A percentile compares a stretch with the other conserved stretches of the same genome.
These are phyloP conservation scores for Neria commutata DNA, from an alignment of 2,888 invertebrate genomes.

Conservation along the genomic window DNA sequence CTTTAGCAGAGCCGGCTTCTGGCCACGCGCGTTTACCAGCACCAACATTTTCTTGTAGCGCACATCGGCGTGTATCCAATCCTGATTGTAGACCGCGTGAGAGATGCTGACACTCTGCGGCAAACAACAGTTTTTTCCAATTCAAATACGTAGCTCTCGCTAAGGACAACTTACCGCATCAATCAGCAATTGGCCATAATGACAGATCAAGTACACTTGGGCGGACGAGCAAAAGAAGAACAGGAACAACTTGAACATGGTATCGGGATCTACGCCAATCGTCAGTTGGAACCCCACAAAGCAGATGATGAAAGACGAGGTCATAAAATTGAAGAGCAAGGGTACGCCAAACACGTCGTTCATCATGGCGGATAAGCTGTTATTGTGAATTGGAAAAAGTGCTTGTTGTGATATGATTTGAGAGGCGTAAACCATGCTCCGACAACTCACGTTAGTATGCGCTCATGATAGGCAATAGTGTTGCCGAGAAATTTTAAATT, in stretches of 20 bases:
- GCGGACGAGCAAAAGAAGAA: constrained; percentile 45
- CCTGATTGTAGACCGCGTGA: constrained; percentile 44
- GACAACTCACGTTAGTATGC: constrained; percentile 31
- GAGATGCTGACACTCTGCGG: constrained; percentile 38
- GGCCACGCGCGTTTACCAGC: constrained; percentile 46
- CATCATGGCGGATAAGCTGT: constrained; percentile 39
- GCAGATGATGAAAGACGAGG: constrained; percentile 53
- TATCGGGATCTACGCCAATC: constrained; percentile 37
- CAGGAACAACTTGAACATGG: constrained; percentile 43
- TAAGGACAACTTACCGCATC: constrained; percentile 39
- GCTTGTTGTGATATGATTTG: not conserved
- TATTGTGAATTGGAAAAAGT: too few species aligned
- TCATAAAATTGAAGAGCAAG: constrained; percentile 48
- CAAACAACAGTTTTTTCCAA: too few species aligned
- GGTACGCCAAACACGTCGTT: constrained; percentile 52
- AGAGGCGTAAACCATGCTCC: not conserved
- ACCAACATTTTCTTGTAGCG: constrained; percentile 44
- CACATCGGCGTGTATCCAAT: constrained; percentile 44
- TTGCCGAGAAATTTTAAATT: constrained; percentile 18
- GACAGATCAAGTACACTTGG: constrained; percentile 51
- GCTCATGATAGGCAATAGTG: constrained; percentile 33
- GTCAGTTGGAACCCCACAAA: constrained; percentile 55
- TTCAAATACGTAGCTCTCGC: too few species aligned
- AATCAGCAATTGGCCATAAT: constrained; percentile 47
- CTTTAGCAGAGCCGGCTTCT: constrained; percentile 42